Base-by-base conservation (phyloP, 2,113 vertebrate species). In the Macrotus californicus region DNA sequence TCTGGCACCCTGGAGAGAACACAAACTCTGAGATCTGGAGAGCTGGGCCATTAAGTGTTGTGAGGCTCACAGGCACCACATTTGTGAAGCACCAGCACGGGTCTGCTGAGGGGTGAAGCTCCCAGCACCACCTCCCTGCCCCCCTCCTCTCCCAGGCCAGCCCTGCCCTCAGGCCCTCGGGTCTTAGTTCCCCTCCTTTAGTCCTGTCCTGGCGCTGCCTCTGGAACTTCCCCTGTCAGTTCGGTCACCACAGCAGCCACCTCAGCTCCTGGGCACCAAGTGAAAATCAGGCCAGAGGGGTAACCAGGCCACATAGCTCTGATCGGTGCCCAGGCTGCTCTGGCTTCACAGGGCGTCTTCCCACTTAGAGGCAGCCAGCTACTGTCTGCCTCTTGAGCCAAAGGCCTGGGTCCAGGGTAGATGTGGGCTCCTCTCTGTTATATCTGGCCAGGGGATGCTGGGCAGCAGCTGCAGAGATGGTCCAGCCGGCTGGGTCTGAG, bases 161-260 rank as follows among this genome's bases (percentile, higher is more conserved):
- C 7, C 22, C 34, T 31, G 34, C 14, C 6, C 16, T 36, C 50
- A 22, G 22, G n/a, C 29, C 10, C 46, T 75, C 15, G 7, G 13
- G 16, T 10, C 59, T 13, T 0, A 24, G 15, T 26, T 19, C 19
- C n/a, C 34, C 41, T 67, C 6, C 22, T 36, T 29, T 39, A 3
- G 36, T 3, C 66, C 31, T 43, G 5, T 3, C 39, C 54, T n/a
- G 13, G 24, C 31, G 34, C 52, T 46, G 9, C 34, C n/a, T 73
- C 14, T 12, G 0, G 19, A 2, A 56, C 77, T 14, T 59, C 52
- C 0, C 4, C 48, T 6, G 5, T 34, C 81, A 80, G 34, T 46
- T 18, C 6, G 66, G 50, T 96, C 88, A 80, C 91, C 87, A 76
- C 73, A 72, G 95, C 95, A 94, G 96, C 97, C 46, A 59, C 92